A percentile compares a stretch with the other conserved stretches of the same genome.
Conservation (phyloP, 2,888 invertebrate species). For the Camponotus fellah region DNA sequence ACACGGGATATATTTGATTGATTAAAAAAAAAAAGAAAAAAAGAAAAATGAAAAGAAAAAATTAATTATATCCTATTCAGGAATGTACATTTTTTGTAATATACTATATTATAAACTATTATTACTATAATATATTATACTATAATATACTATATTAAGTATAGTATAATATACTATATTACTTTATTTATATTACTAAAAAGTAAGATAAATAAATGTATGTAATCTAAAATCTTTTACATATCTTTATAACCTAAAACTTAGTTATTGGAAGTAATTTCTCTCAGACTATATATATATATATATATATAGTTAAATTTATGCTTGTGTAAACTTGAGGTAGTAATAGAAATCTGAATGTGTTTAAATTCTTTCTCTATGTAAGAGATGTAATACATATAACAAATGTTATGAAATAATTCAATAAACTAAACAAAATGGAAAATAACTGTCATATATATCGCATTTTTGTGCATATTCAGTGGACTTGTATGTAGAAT, state of each 20-base stretch:
- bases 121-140: too few species aligned
- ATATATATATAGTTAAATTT: too few species aligned
- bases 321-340: not conserved
- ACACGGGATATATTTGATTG: not conserved
- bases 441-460: not conserved
- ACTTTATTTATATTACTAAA: not conserved
- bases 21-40: not conserved
- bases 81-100: not conserved
- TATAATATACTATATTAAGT: too few species aligned
- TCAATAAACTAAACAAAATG: not conserved
- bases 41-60: not conserved
- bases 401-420: not conserved
- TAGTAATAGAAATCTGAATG: constrained; percentile 6
- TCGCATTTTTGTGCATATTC: not conserved
- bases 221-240: not conserved
- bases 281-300: not conserved
- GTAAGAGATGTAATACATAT: not conserved
- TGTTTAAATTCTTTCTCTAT: not conserved
- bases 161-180: not conserved
- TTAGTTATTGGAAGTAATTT: not conserved
- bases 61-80: not conserved
- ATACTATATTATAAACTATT: too few species aligned
- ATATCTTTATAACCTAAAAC: not conserved
- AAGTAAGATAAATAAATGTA: not conserved
- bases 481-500: not conserved